phyloP scores from a whole-genome alignment of 2,797 vertebrate species.

The Mycteria americana region DNA sequence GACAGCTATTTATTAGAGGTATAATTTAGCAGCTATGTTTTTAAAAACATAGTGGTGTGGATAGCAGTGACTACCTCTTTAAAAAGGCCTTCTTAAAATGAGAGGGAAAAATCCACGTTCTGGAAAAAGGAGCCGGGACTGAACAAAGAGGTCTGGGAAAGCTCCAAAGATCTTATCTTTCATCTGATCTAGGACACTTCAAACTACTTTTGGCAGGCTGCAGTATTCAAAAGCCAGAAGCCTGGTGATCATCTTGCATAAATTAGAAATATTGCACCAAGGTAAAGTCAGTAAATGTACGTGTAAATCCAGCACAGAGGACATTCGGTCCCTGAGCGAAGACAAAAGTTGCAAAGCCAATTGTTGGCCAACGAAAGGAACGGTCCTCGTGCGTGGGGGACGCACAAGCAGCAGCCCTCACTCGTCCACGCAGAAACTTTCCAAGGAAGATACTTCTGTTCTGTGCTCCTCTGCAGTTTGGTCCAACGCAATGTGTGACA shows the following conservation, averaged over 20 bases:
- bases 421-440: background rate
- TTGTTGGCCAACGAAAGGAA: background rate
- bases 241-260: background rate
- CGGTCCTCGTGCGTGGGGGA: rapidly evolving
- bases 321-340: background rate
- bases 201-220: background rate
- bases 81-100: background rate
- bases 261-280: background rate
- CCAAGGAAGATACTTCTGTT: background rate
- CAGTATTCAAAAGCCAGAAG: background rate
- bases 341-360: background rate
- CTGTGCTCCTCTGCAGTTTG: background rate
- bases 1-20: background rate
- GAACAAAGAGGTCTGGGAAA: background rate
- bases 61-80: background rate
- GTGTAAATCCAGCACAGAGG: background rate
- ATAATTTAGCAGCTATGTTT: background rate
- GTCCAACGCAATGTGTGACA: background rate
- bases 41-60: background rate
- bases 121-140: background rate
- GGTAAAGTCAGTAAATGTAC: background rate
- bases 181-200: background rate
- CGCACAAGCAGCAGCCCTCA: background rate
- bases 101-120: background rate
- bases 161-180: background rate